phyloP scores from a whole-genome alignment of 2,797 vertebrate species.

The Botia kubotai region DNA sequence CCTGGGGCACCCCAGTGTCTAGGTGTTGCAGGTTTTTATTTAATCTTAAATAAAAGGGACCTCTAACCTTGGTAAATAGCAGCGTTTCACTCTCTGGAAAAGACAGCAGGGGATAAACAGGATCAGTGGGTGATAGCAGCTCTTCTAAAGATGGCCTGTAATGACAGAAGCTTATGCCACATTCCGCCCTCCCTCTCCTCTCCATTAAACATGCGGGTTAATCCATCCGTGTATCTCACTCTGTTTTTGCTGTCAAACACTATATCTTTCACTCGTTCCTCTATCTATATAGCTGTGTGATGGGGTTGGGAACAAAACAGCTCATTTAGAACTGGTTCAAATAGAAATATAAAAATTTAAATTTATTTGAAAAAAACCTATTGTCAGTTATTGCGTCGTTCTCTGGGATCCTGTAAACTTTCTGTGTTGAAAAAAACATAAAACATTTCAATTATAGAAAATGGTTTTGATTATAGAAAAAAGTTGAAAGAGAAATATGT shows the following conservation, averaged over 20 bases:
- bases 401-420: no score
- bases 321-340: background rate
- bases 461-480: no score
- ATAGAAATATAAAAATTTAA: background rate
- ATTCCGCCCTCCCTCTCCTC: conserved; percentile 62
- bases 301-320: conserved; percentile 17
- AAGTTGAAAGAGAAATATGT: background rate
- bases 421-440: background rate
- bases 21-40: no score
- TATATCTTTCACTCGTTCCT: conserved; percentile 64
- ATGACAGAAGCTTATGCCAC: conserved; percentile 73
- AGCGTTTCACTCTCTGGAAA: conserved; percentile 23
- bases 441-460: background rate
- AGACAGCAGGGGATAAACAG: conserved; percentile 78
- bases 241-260: conserved; percentile 36
- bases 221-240: conserved; percentile 64
- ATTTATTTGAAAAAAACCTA: no score
- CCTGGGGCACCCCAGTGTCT: no score
- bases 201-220: conserved; percentile 80
- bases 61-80: conserved; percentile 39
- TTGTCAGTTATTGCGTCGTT: no score
- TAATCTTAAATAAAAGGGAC: conserved; percentile 52
- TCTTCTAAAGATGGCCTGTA: conserved; percentile 77
- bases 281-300: conserved; percentile 54
- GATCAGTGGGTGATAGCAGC: conserved; percentile 77